These are phyloP conservation scores for Drosophila santomea DNA, from an alignment of 1,140 invertebrate genomes.

Conservation along the genomic window DNA sequence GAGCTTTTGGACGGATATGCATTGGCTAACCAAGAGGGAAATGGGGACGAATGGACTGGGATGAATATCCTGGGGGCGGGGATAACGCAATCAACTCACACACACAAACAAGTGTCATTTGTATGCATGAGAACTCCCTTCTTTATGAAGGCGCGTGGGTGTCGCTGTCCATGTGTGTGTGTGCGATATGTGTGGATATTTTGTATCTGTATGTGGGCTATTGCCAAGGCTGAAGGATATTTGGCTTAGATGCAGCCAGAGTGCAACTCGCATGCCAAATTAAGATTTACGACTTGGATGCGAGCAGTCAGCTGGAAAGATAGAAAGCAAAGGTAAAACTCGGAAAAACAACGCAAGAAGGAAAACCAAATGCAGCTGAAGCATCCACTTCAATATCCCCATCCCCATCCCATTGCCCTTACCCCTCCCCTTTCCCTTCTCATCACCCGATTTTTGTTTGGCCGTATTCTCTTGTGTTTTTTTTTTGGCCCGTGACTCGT, in stretches of 20 bases:
- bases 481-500: conserved; percentile 48
- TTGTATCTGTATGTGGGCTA: conserved; percentile 23
- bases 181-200: not conserved
- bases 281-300: conserved; percentile 58
- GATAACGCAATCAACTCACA: conserved; percentile 56
- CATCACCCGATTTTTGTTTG: conserved; percentile 8
- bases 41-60: not conserved
- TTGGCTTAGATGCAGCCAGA: conserved; percentile 30
- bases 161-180: not conserved
- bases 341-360: conserved; percentile 7
- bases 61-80: conserved; percentile 1
- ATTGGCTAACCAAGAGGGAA: conserved; percentile 46
- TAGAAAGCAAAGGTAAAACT: conserved; percentile 13
- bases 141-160: not conserved
- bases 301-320: conserved; percentile 37
- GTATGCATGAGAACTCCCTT: conserved; percentile 37
- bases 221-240: conserved; percentile 26
- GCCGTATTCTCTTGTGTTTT: conserved; percentile 5
- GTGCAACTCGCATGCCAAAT: conserved; percentile 54
- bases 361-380: conserved; percentile 41
- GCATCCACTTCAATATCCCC: conserved; percentile 20
- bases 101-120: conserved; percentile 51
- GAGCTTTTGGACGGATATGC: conserved; percentile 57
- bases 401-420: not conserved
- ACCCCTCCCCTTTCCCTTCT: not conserved